Base-by-base conservation (phyloP, 2,888 invertebrate species). In the Hoplodrina blanda region DNA sequence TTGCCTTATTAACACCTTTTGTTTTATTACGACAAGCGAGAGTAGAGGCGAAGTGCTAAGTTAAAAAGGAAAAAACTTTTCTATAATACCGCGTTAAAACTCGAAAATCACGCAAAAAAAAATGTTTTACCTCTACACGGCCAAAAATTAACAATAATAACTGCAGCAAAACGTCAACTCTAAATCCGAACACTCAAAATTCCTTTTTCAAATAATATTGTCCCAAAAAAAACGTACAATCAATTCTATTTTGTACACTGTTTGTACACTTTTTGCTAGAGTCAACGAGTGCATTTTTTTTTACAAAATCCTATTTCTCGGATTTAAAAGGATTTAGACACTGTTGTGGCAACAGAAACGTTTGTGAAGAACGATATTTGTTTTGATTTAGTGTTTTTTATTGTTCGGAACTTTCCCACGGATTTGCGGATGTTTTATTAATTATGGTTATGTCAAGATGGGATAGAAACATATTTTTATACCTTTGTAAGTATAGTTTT, bases 241-340 rank as follows among this genome's bases (percentile, higher is more conserved):
- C 87, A 86, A 90, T 91, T 90, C 90, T 90, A 91, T 93, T 94
- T 93, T 92, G 92, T 94, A 92, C 83, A 90, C 91, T 93, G 93
- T n/a, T n/a, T n/a, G n/a, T n/a, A n/a, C n/a, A 80, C 90, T 85
- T 90, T 92, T 91, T 90, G 91, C 89, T 82, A 87, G 90, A 96
- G 96, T 96, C 96, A 96, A 96, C 94, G 94, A 96, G 95, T 87
- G 87, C 78, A 73, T 78, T 88, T 91, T 93, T 93, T 93, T 91
- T 90, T 84, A 69, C 74, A 80, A 93, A 95, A 95, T 94, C 95
- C 93, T 91, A 94, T 95, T 96, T 95, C 92, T 94, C 94, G 94
- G 95, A 94, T 95, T 96, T 94, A 91, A 94, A 93, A 88, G 96
- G 96, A 95, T 95, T 95, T 94, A 91, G 94, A 94, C 92, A 95